Base-by-base conservation (phyloP, 2,888 invertebrate species). In the Artemia sinica region DNA sequence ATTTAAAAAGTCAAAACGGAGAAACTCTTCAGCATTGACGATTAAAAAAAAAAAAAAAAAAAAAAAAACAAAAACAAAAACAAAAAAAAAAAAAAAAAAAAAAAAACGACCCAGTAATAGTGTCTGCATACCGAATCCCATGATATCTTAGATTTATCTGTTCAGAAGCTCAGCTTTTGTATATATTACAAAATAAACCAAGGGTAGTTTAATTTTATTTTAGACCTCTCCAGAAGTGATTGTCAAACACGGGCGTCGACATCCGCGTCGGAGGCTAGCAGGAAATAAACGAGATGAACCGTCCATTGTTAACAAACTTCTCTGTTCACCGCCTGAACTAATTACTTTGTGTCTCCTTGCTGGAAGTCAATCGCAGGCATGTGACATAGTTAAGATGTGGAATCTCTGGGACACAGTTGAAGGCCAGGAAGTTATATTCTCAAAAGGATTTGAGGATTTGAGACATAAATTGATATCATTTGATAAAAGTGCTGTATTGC, bases 151-250 rank as follows among this genome's bases (percentile, higher is more conserved):
- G 6, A 41, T 41, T 41, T 41, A 41, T 41, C 41, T 41, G 41
- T 41, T 41, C 41, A 41, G 41, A 41, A 41, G 41, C 41, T 41
- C 41, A 41, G 41, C 18, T 41, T 41, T 41, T 1, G 41, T 41
- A 41, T 41, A 41, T 41, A 41, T 41, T 41, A 41, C 2, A 41
- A 41, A 41, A 41, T 41, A 41, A 41, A 41, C 41, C 6, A 41
- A 41, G 2, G 41, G 1, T 41, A 41, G 41, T 41, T 41, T 41
- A 41, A 41, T 41, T 41, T 2, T 41, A 41, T 58, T 58, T 14
- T 58, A 58, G 63, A 58, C 63, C 28, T 58, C 63, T n/a, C 63
- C 63, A 10, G 63, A 58, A 58, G 28, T 58, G 14, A 58, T 58
- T 28, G 14, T 28, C n/a, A 58, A 58, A 58, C 63, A 58, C 28